These are phyloP conservation scores for Galleria mellonella DNA, from an alignment of 1,140 invertebrate genomes.

Conservation along the genomic window DNA sequence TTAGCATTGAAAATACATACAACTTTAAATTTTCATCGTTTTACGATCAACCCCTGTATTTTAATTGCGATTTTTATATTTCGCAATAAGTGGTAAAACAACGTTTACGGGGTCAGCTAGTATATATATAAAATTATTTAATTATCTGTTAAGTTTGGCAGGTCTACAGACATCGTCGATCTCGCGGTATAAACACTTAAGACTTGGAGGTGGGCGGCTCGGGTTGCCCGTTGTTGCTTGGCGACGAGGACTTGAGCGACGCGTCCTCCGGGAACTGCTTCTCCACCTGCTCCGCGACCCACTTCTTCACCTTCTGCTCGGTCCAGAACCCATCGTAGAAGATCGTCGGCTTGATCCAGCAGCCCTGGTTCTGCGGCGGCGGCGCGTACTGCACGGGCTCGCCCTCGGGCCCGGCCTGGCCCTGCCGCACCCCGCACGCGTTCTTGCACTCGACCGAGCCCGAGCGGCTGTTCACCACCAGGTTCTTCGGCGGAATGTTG, in stretches of 20 bases:
- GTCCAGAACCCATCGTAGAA: slow-evolving; percentile 73
- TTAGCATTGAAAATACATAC: too few species aligned
- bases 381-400: slow-evolving; percentile 26
- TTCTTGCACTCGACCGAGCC: slow-evolving; percentile 39
- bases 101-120: too few species aligned
- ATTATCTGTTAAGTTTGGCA: too few species aligned
- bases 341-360: slow-evolving; percentile 70
- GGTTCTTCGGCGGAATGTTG: slow-evolving; percentile 59
- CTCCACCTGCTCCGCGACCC: slow-evolving; percentile 69
- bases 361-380: slow-evolving; percentile 34
- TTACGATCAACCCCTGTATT: too few species aligned
- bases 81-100: too few species aligned
- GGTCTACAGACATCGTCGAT: background rate
- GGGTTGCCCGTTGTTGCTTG: slow-evolving; percentile 11
- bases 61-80: too few species aligned
- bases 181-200: slow-evolving; percentile 15
- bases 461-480: slow-evolving; percentile 43
- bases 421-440: slow-evolving; percentile 22
- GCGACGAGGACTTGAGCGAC: slow-evolving; percentile 16
- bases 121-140: too few species aligned
- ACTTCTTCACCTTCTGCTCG: slow-evolving; percentile 71
- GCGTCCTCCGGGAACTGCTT: slow-evolving; percentile 57
- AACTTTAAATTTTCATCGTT: too few species aligned
- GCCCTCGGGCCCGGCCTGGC: slow-evolving; percentile 15
- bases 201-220: slow-evolving; percentile 33